Conservation (phyloP, 30 jellyfish, hydroid and myxozoan species). For the Rhopilema esculentum region DNA sequence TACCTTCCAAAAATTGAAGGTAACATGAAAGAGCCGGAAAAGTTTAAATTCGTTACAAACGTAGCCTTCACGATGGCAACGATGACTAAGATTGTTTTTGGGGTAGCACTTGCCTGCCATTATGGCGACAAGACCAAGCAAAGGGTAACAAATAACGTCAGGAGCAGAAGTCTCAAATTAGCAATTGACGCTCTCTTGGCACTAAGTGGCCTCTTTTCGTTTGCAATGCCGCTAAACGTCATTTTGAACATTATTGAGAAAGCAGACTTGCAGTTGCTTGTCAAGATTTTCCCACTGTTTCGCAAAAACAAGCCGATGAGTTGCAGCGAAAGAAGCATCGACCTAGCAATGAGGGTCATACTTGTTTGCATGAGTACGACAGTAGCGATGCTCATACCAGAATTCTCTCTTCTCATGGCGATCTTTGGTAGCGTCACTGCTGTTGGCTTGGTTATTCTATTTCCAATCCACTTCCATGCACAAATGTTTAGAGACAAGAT, state of each 20-base stretch:
- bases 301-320: slow-evolving; percentile 53
- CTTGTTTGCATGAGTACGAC: slow-evolving; percentile 56
- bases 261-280: slow-evolving; percentile 58
- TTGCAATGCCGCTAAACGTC: slow-evolving; percentile 84
- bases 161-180: slow-evolving; percentile 17
- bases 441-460: slow-evolving; percentile 53
- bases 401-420: slow-evolving; percentile 88
- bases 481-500: slow-evolving; percentile 20
- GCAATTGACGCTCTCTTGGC: slow-evolving; percentile 73
- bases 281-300: slow-evolving; percentile 52
- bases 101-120: slow-evolving; percentile 72
- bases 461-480: slow-evolving; percentile 68
- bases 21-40: slow-evolving; percentile 72
- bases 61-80: slow-evolving; percentile 80
- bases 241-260: slow-evolving; percentile 71
- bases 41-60: slow-evolving; percentile 67
- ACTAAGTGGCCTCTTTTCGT: slow-evolving; percentile 74
- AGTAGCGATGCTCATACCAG: slow-evolving; percentile 81
- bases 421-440: slow-evolving; percentile 90
- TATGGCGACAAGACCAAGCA: slow-evolving; percentile 77
- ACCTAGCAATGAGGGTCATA: slow-evolving; percentile 64
- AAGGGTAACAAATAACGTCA: slow-evolving; percentile 71
- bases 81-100: slow-evolving; percentile 74
- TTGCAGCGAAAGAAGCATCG: slow-evolving; percentile 78
- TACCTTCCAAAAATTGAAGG: slow-evolving; percentile 84